Base-by-base conservation (phyloP, 2,113 vertebrate genomes). In the Telmatochromis bifrenatus region DNA sequence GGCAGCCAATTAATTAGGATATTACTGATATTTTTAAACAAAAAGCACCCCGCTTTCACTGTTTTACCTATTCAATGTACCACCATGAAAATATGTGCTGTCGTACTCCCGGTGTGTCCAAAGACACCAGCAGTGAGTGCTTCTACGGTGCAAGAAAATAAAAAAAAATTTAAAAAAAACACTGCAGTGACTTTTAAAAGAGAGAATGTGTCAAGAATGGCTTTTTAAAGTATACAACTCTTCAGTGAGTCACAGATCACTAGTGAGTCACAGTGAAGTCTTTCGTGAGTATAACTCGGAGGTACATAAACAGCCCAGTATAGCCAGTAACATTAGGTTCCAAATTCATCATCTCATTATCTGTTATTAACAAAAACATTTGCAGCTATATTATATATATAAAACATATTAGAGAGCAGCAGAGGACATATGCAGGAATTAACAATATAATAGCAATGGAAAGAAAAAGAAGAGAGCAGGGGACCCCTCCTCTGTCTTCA, bases 401-500 rank as follows among this genome's bases (percentile, higher is more conserved):
- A 60, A 17, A 60, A 17, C 56, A 60, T 33, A 19, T 62, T 33
- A 6, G 13, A 73, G 12, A 58, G 33, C 60, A 54, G 31, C 8
- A 73, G 15, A 53, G 31, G 13, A 83, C 23, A 49, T 3, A 55
- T 51, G 9, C 14, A 86, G 8, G 56, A 82, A 23, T 49, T 42
- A 53, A 33, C 19, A 70, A 84, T 45, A 56, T 17, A 73, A 80
- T 65, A 14, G 56, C 37, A 81, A 11, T 83, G 87, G 56, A 55
- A 26, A 84, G 62, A 60, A 75, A 33, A 73, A 79, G 14, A 84
- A 89, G 35, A 81, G 55, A 45, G 45, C 19, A 33, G 7, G 33
- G 10, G 60, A 65, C 92, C 87, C 93, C 91, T 93, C 87, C 88
- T 85, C 80, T 89, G 77, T 82, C 89, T 90, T 75, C 86, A 86